Evolutionary conservation across 2,797 vertebrate species (phyloP), one percentile per base, ranked within the genome.

Genomic region (Steatocranus sp.): DNA sequence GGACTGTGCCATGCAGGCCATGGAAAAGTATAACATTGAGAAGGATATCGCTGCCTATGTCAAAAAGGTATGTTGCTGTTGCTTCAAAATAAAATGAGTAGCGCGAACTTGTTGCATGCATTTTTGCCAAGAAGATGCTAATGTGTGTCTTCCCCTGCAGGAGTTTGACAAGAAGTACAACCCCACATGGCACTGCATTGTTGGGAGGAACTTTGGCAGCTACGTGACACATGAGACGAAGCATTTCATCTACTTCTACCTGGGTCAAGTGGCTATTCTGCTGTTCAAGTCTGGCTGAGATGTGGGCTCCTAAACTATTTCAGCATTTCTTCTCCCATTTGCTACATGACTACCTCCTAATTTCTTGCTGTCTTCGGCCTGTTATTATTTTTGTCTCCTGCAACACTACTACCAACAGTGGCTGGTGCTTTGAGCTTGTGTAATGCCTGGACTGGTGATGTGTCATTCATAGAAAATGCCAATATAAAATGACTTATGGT

Each of bases 101-200:
- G 17, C 1, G 0, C 43, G 5, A 48, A 73, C 43, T 48, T 48
- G 25, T 48, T 48, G 25, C 41, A 8, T 48, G 68, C 7, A n/a
- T 73, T 48, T 48, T 43, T 32, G 68, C 11, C 68, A 32, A 30
- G 4, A n/a, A n/a, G 7, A 8, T 73, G 8, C 36, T 68, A 73
- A 73, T 5, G 5, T 15, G 20, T 14, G 68, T 73, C 11, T n/a
- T 30, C 17, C 68, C 10, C 17, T 48, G 17, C 91, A 99, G 98
- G 98, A 99, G 96, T 99, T 99, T 94, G 98, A 99, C 96, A 99
- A 99, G 97, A 99, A 99, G 96, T 99, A 99, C 93, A 99, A 99
- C 93, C 98, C 98, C 80, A 99, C 99, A 92, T 99, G 99, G 98
- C 99, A 99, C 94, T 99, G 99, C 97, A 99, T 99, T 79, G 98